Base-by-base conservation (phyloP, 64 coral and sea anemone species). In the Catalaphyllia jardinei region DNA sequence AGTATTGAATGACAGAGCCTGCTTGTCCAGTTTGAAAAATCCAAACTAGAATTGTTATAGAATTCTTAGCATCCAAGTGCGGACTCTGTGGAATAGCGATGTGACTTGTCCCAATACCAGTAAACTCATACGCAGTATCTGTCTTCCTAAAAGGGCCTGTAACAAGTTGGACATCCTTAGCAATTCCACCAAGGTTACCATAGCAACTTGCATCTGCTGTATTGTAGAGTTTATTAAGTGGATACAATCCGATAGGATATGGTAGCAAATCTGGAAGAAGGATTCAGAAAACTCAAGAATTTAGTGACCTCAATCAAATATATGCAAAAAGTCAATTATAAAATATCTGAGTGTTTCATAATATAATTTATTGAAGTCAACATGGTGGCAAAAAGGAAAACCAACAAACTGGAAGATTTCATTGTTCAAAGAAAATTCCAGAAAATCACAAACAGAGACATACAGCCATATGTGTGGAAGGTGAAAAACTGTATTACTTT, bases 131-230 rank as follows among this genome's bases (percentile, higher is more conserved):
- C 12, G 83, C 90, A 60, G n/a, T 60, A 22, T 77, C 19, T 78
- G 82, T 35, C 22, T 49, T 16, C 46, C 62, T 46, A 71, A 38
- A 42, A 0, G 90, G 90, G 5, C 90, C 90, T 63, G 18, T 65
- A 18, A 31, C 76, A 78, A 92, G 52, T 6, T 92, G 27, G 22
- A 74, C 83, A n/a, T 76, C 83, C 22, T 83, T 25, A 12, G 65
- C 42, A 13, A 14, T 79, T 17, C 90, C 90, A 22, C 67, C 49
- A 9, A 59, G 31, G 80, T 92, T 92, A 63, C 46, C 67, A 79
- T 92, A 79, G 90, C 90, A 92, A 79, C 90, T 92, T 30, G 76
- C 86, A 79, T 92, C 90, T 54, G 74, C n/a, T 17, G 90, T 86
- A 87, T 73, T 39, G n/a, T 87, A 57, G 38, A 31, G 13, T 5